Percentiles rank a stretch among this genome's conserved stretches.
Conservation (phyloP, 2,113 vertebrate species). For the Erythrocercus mccallii region DNA sequence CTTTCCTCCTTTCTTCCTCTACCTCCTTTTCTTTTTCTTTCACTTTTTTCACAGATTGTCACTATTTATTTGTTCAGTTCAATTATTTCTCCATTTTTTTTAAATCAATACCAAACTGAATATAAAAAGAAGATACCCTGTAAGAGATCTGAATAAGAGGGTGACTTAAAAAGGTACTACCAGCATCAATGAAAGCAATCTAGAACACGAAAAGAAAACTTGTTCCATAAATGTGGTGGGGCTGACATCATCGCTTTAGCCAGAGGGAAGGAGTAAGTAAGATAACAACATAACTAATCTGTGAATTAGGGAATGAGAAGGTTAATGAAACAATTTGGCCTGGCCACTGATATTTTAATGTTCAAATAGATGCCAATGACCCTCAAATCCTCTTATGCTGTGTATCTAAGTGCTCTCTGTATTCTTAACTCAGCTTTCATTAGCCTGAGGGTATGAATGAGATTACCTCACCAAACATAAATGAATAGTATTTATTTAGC, state of each 20-base stretch:
- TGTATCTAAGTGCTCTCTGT: neutral
- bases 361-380: neutral
- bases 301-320: neutral
- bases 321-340: neutral
- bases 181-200: neutral
- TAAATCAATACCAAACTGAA: neutral
- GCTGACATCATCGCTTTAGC: neutral
- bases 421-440: neutral
- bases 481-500: slow-evolving; percentile 31
- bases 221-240: neutral
- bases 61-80: neutral
- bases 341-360: neutral
- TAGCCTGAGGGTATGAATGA: neutral
- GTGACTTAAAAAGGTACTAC: neutral
- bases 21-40: neutral
- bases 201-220: neutral
- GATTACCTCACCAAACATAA: neutral
- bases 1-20: neutral
- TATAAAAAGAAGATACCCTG: neutral
- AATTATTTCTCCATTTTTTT: neutral
- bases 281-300: neutral
- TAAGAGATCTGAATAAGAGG: neutral
- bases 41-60: neutral
- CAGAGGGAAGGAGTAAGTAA: neutral
- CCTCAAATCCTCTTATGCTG: neutral